Conservation (phyloP, 2,888 invertebrate species). For the Thera obeliscata region DNA sequence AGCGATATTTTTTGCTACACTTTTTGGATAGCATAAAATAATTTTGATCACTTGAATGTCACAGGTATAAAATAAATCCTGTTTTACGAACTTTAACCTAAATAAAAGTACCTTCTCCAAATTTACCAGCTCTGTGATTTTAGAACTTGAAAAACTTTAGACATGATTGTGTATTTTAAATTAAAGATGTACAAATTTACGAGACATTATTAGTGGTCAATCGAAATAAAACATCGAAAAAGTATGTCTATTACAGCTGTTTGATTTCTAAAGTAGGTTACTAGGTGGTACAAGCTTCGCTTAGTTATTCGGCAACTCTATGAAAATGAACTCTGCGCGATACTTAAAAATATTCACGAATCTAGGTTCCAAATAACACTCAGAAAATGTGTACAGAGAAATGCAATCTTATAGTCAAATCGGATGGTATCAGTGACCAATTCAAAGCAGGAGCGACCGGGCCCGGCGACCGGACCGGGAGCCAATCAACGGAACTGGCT, state of each 20-base stretch:
- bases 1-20: no score
- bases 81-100: no score
- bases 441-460: slow-evolving; percentile 23
- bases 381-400: slow-evolving; percentile 66
- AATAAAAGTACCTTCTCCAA: neutral
- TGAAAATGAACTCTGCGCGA: neutral
- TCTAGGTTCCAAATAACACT: slow-evolving; percentile 41
- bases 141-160: neutral
- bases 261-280: no score
- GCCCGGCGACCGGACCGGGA: slow-evolving; percentile 54
- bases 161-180: neutral
- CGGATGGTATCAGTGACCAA: slow-evolving; percentile 61
- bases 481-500: slow-evolving; percentile 82
- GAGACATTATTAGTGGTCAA: no score
- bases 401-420: slow-evolving; percentile 78
- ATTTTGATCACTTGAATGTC: neutral
- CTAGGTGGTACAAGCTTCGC: no score
- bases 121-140: neutral
- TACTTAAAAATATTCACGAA: slow-evolving; percentile 30
- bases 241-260: no score
- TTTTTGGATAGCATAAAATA: no score
- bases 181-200: no score
- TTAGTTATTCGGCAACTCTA: neutral
- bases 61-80: no score
- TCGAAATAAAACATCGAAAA: no score